Percentiles rank a stretch among this genome's conserved stretches.
phyloP scores from a whole-genome alignment of 2,797 vertebrate species.

The Diplodus puntazzo region DNA sequence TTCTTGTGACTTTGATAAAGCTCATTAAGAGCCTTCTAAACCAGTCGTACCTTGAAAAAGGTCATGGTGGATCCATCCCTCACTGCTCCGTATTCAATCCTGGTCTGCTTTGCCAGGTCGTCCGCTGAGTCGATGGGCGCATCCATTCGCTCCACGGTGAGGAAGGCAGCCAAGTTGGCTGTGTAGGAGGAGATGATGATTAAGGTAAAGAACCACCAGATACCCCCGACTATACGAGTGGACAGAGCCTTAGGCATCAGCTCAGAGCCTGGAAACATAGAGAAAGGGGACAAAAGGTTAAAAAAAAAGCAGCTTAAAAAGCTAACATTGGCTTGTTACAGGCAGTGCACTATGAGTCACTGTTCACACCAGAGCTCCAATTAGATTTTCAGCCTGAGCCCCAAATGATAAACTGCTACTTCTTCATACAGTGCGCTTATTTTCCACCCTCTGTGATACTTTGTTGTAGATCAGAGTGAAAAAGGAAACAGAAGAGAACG shows the following conservation, averaged over 20 bases:
- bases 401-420: constrained; percentile 30
- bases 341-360: background rate
- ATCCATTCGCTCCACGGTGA: constrained; percentile 98
- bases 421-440: constrained; percentile 5
- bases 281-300: constrained; percentile 11
- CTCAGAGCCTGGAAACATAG: constrained; percentile 91
- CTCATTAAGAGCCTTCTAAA: background rate
- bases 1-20: constrained; percentile 10
- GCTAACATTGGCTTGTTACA: background rate
- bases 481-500: background rate
- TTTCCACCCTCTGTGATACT: background rate
- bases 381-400: constrained; percentile 9
- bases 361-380: constrained; percentile 14
- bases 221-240: constrained; percentile 96
- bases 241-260: constrained; percentile 99
- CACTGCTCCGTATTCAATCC: constrained; percentile 96
- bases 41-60: constrained; percentile 94
- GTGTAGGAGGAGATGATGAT: constrained; percentile 99
- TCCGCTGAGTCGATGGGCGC: constrained; percentile 97
- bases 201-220: constrained; percentile 99
- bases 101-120: constrained; percentile 97
- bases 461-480: constrained; percentile 5
- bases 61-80: constrained; percentile 98
- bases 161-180: constrained; percentile 98
- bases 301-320: background rate